These are phyloP conservation scores for Podarcis lilfordi DNA, from an alignment of 2,797 vertebrate genomes.

Conservation along the genomic window DNA sequence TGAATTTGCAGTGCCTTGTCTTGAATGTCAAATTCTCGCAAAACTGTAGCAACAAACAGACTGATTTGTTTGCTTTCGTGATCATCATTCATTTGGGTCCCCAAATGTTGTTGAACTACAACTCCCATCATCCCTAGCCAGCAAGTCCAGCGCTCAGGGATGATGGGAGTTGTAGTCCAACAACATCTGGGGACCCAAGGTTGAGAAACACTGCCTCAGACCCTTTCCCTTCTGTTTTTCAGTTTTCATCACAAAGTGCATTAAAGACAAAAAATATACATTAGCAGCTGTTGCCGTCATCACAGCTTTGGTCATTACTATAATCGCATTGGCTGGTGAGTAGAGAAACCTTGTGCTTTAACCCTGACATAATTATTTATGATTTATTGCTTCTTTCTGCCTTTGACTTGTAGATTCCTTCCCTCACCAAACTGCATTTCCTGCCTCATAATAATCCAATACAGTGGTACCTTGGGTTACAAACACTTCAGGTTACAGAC, in stretches of 20 bases:
- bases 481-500: too few species aligned
- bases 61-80: neutral
- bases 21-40: neutral
- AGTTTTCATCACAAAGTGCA: conserved; percentile 6
- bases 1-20: neutral
- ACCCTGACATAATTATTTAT: neutral
- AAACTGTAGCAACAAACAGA: neutral
- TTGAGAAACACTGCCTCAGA: neutral
- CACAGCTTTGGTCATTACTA: neutral
- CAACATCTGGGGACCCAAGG: too few species aligned
- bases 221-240: neutral
- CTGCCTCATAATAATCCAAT: too few species aligned
- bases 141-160: too few species aligned
- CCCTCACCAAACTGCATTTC: too few species aligned
- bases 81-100: neutral
- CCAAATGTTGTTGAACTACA: too few species aligned
- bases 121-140: too few species aligned
- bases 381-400: too few species aligned
- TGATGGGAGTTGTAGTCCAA: too few species aligned
- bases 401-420: too few species aligned
- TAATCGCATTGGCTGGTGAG: conserved; percentile 32
- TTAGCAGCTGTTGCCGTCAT: neutral
- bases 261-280: neutral
- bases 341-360: neutral
- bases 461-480: too few species aligned